Evolutionary conservation across 2,888 invertebrate genomes (phyloP).

Genomic region (Hydrotaea diabolus): DNA sequence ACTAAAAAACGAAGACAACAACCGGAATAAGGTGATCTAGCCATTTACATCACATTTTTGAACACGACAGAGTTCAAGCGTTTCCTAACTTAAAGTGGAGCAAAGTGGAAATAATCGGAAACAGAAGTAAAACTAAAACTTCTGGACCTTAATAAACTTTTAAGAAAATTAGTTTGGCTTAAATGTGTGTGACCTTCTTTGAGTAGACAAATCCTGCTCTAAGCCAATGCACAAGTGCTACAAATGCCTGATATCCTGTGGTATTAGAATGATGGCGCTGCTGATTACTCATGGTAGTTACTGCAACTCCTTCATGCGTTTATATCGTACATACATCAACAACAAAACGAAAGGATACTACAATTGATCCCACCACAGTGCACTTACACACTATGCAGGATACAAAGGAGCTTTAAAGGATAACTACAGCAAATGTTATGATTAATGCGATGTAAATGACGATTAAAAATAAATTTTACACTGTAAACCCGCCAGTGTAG

Average conservation of each 20-base stretch:
- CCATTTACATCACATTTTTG: no score
- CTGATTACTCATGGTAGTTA: not conserved
- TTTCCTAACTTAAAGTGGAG: no score
- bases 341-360: not conserved
- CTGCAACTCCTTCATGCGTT: not conserved
- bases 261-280: not conserved
- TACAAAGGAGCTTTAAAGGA: constrained; percentile 6
- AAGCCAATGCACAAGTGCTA: no score
- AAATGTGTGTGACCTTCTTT: no score
- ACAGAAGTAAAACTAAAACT: no score
- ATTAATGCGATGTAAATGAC: constrained; percentile 41
- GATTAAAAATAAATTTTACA: constrained; percentile 28
- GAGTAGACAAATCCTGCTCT: no score
- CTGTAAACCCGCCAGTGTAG: constrained; percentile 22
- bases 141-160: no score
- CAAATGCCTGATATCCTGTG: not conserved
- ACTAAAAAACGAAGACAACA: no score
- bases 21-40: no score
- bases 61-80: no score
- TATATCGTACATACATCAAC: not conserved
- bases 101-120: no score
- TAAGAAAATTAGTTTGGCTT: no score
- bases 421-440: constrained; percentile 25
- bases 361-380: not conserved
- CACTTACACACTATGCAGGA: not conserved